phyloP scores from a whole-genome alignment of 2,113 vertebrate genomes.

The Candoia aspera region DNA sequence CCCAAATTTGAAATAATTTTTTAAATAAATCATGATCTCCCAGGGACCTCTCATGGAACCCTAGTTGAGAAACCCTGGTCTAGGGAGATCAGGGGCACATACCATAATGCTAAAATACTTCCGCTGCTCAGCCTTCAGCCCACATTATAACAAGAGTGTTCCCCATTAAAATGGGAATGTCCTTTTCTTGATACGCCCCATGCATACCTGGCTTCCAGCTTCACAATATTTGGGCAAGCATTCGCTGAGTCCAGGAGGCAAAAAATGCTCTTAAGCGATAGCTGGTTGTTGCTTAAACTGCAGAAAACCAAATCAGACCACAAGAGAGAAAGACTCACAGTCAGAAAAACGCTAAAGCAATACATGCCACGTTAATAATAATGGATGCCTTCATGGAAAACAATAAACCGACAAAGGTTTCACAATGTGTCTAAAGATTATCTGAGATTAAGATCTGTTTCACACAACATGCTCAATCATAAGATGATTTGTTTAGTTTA shows the following conservation, averaged over 20 bases:
- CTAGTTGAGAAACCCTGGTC: no score
- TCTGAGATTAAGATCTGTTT: no score
- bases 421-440: no score
- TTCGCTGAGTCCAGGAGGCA: slow-evolving; percentile 69
- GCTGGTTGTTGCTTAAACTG: slow-evolving; percentile 81
- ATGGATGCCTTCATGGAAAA: not conserved
- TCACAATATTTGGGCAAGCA: slow-evolving; percentile 62
- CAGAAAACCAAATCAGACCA: not conserved
- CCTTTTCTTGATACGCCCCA: not conserved
- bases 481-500: no score
- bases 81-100: not conserved
- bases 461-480: no score
- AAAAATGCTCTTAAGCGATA: slow-evolving; percentile 69
- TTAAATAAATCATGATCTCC: no score
- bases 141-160: not conserved
- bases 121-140: not conserved
- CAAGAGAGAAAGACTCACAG: not conserved
- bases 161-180: not conserved
- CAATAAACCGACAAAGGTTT: no score
- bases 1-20: no score
- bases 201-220: slow-evolving; percentile 78
- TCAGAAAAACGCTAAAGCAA: not conserved
- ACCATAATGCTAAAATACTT: not conserved
- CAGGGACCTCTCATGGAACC: no score
- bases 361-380: not conserved